Evolutionary conservation across 2,113 vertebrate species (phyloP).

Genomic region (Pelecanoides urinatrix): DNA sequence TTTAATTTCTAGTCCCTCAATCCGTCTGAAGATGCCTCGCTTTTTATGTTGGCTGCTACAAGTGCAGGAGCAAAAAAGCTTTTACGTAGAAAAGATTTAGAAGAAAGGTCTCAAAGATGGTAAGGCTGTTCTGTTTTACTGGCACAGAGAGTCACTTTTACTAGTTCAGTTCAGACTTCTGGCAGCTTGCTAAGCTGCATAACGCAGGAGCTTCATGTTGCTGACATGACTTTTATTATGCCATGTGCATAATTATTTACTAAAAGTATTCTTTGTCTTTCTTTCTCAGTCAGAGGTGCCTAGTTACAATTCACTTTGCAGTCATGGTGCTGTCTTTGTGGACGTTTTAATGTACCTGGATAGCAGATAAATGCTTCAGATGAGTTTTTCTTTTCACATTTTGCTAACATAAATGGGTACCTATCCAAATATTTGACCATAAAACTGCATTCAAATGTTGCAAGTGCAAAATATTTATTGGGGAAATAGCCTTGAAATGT

Average conservation of each 20-base stretch:
- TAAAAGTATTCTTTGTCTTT: not conserved
- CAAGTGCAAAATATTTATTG: not conserved
- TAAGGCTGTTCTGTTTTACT: conserved; percentile 22
- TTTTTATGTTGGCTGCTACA: not conserved
- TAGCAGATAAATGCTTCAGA: not conserved
- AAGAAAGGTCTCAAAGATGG: conserved; percentile 6
- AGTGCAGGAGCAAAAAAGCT: not conserved
- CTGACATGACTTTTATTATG: not conserved
- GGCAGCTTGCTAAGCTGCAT: not conserved
- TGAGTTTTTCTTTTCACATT: not conserved
- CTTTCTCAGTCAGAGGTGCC: not conserved
- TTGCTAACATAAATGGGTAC: not conserved
- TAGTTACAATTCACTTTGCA: not conserved
- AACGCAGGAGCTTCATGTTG: not conserved
- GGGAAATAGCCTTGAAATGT: not conserved
- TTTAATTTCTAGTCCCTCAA: not conserved
- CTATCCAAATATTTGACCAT: not conserved
- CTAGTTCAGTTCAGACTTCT: not conserved
- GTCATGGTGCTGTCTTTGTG: not conserved
- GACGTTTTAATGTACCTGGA: not conserved
- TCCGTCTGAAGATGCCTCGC: not conserved
- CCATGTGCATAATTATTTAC: not conserved
- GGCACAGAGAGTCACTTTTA: not conserved
- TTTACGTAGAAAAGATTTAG: not conserved
- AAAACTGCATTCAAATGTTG: not conserved